phyloP scores from a whole-genome alignment of 2,797 vertebrate species.

The Molothrus aeneus region DNA sequence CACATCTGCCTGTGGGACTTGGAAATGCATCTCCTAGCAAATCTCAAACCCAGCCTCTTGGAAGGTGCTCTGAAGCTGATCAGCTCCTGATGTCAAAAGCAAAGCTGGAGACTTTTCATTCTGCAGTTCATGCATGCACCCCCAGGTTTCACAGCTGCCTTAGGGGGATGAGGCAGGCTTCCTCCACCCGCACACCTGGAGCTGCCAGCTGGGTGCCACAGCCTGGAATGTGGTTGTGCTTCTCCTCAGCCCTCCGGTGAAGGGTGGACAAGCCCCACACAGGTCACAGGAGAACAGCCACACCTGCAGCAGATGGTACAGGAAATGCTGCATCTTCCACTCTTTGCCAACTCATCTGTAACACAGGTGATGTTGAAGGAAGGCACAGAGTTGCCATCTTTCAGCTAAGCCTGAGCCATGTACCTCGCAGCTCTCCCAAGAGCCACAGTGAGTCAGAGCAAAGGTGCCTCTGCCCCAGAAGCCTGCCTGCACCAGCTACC shows the following conservation, averaged over 20 bases:
- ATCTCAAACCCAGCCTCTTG: background rate
- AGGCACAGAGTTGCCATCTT: background rate
- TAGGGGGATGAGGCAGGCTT: rapidly evolving
- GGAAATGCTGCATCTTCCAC: background rate
- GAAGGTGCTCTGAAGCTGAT: background rate
- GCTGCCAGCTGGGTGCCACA: background rate
- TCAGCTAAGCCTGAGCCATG: background rate
- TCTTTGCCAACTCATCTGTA: background rate
- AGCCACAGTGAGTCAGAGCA: background rate
- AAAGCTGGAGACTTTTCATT: background rate
- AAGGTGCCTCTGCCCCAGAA: background rate
- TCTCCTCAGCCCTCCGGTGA: background rate
- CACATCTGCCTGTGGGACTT: background rate
- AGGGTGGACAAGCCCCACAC: background rate
- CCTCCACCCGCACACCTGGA: rapidly evolving
- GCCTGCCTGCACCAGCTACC: background rate
- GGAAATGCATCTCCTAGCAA: background rate
- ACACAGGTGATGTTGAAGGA: background rate
- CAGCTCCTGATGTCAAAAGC: background rate
- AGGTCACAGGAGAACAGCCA: background rate
- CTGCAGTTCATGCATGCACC: background rate
- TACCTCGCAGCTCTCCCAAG: background rate
- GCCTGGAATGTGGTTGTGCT: rapidly evolving
- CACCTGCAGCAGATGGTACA: background rate
- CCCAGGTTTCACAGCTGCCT: background rate